Evolutionary conservation across 1,140 invertebrate species (phyloP).

Genomic region (Bombus soroeensis): DNA sequence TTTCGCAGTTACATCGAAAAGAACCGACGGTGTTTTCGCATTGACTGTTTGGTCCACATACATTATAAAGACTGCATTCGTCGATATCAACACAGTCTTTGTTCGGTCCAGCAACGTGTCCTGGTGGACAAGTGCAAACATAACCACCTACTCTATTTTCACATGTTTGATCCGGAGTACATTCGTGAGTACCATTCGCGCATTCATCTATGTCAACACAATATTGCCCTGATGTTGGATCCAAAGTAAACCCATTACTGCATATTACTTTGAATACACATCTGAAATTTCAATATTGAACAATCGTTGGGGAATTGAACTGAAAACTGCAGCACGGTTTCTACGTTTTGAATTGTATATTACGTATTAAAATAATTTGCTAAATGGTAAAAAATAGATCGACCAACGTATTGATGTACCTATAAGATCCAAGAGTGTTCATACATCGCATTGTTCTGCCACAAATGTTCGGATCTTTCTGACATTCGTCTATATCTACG

Average conservation of each 20-base stretch:
- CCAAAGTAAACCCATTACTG: constrained; percentile 89
- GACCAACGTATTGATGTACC: constrained; percentile 8
- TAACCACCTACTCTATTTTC: constrained; percentile 90
- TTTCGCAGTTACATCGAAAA: constrained; percentile 85
- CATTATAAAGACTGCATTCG: constrained; percentile 84
- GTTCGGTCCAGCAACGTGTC: constrained; percentile 67
- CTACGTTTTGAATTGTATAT: neutral
- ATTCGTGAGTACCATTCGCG: constrained; percentile 85
- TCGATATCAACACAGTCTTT: constrained; percentile 85
- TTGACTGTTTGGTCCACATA: constrained; percentile 75
- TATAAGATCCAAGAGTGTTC: constrained; percentile 84
- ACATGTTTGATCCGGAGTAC: constrained; percentile 88
- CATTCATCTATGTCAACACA: constrained; percentile 90
- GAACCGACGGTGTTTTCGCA: constrained; percentile 86
- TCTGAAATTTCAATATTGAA: constrained; percentile 38
- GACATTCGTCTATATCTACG: constrained; percentile 84
- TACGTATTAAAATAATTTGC: neutral
- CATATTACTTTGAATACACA: constrained; percentile 87
- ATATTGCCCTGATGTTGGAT: constrained; percentile 60
- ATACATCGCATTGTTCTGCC: constrained; percentile 78
- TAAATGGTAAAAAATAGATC: neutral
- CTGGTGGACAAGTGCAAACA: constrained; percentile 88
- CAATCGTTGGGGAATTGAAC: neutral
- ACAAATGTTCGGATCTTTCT: constrained; percentile 67
- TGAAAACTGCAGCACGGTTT: neutral